phyloP scores from a whole-genome alignment of 2,888 invertebrate species.

The Thumatha senex region DNA sequence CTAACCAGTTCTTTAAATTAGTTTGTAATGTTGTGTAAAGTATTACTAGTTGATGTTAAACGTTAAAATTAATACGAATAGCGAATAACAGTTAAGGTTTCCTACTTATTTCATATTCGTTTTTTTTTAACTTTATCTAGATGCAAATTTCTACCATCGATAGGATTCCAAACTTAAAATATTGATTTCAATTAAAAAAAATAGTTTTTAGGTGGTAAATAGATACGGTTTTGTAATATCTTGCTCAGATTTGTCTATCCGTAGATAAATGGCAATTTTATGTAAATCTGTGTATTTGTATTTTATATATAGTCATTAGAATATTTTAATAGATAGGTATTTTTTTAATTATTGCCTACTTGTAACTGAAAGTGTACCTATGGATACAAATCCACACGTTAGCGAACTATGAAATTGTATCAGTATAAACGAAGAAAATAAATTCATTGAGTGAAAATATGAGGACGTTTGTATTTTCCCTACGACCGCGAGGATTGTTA shows the following conservation, averaged over 20 bases:
- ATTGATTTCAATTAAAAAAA: not conserved
- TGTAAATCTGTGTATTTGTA: conserved; percentile 41
- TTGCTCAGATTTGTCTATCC: conserved; percentile 45
- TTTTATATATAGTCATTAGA: conserved; percentile 62
- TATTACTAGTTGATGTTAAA: conserved; percentile 67
- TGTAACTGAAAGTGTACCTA: conserved; percentile 45
- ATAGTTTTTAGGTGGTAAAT: conserved; percentile 20
- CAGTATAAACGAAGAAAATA: conserved; percentile 50
- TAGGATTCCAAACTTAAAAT: not conserved
- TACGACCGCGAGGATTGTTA: not conserved
- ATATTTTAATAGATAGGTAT: conserved; percentile 59
- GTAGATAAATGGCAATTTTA: conserved; percentile 24
- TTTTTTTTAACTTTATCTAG: conserved; percentile 9
- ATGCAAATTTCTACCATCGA: conserved; percentile 5
- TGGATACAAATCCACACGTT: conserved; percentile 48
- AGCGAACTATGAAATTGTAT: conserved; percentile 58
- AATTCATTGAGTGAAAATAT: conserved; percentile 48
- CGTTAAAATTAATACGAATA: conserved; percentile 40
- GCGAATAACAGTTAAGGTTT: conserved; percentile 29
- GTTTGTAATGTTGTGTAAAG: conserved; percentile 48
- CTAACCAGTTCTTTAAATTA: conserved; percentile 39
- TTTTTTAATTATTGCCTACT: conserved; percentile 52
- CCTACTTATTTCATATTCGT: conserved; percentile 6
- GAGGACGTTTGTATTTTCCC: not conserved
- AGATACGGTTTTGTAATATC: conserved; percentile 27